A percentile compares a stretch with the other conserved stretches of the same genome.
These are phyloP conservation scores for Syngnathoides biaculeatus DNA, from an alignment of 2,113 vertebrate species.

Conservation along the genomic window DNA sequence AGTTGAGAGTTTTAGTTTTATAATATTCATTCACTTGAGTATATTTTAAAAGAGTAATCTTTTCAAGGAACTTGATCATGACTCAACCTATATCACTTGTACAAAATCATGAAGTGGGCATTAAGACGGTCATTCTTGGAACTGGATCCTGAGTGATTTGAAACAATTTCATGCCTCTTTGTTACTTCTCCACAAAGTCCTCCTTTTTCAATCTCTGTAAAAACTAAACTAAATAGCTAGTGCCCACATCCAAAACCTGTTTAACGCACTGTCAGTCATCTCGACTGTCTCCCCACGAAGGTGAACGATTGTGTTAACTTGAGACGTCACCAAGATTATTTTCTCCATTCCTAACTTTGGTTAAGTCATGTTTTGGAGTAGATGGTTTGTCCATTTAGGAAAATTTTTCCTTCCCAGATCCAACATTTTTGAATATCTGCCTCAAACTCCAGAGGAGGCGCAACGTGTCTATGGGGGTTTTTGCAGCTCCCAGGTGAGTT, in stretches of 20 bases:
- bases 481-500: constrained; percentile 32
- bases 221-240: constrained; percentile 11
- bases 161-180: constrained; percentile 3
- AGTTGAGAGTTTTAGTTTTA: not conserved
- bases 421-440: constrained; percentile 25
- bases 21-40: not conserved
- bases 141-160: not conserved
- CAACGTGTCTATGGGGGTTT: constrained; percentile 28
- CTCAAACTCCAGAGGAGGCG: constrained; percentile 18
- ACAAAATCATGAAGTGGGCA: not conserved
- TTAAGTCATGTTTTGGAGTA: constrained; percentile 10
- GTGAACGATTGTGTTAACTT: not conserved
- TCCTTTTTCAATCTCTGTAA: not conserved
- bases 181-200: not conserved
- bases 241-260: constrained; percentile 2
- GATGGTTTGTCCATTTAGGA: constrained; percentile 1
- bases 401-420: constrained; percentile 3
- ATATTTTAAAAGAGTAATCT: not conserved
- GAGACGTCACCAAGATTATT: not conserved
- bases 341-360: constrained; percentile 13
- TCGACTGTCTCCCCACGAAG: not conserved
- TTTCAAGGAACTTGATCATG: not conserved
- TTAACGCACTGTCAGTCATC: constrained; percentile 14
- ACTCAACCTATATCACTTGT: not conserved
- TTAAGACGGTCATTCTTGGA: not conserved